These are phyloP conservation scores for Acleris laterana DNA, from an alignment of 2,888 invertebrate genomes.

Conservation along the genomic window DNA sequence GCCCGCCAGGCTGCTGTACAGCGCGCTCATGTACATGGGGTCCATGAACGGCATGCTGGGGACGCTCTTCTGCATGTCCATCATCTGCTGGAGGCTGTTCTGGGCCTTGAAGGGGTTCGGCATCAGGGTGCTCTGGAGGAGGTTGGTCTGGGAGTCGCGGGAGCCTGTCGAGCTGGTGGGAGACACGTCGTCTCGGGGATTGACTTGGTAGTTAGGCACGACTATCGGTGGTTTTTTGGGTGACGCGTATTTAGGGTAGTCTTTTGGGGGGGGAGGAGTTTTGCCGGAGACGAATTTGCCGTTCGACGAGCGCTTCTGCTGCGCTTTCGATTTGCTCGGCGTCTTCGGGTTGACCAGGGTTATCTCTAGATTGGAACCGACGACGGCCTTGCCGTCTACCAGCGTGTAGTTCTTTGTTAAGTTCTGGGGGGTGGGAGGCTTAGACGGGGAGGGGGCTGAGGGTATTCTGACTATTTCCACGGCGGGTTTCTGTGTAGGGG, in stretches of 20 bases:
- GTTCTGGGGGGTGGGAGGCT: constrained; percentile 69
- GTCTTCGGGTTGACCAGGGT: constrained; percentile 86
- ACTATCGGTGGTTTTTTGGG: constrained; percentile 59
- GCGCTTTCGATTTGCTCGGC: constrained; percentile 58
- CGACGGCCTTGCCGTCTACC: constrained; percentile 69
- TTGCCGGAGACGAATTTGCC: constrained; percentile 83
- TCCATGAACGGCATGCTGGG: constrained; percentile 64
- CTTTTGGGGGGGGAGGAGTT: constrained; percentile 69
- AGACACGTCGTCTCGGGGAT: constrained; percentile 56
- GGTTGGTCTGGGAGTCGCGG: constrained; percentile 46
- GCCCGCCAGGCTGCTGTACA: constrained; percentile 68
- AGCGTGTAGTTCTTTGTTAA: constrained; percentile 74
- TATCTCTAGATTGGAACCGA: constrained; percentile 89
- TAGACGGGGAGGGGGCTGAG: constrained; percentile 65
- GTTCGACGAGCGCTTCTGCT: constrained; percentile 81
- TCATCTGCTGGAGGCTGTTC: constrained; percentile 49
- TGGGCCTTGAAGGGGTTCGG: constrained; percentile 48
- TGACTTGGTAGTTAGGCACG: constrained; percentile 70
- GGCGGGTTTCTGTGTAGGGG: constrained; percentile 57
- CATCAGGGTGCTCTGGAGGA: constrained; percentile 46
- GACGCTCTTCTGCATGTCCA: constrained; percentile 55
- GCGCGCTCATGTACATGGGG: constrained; percentile 69
- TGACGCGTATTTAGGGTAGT: constrained; percentile 52
- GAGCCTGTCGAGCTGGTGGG: constrained; percentile 62
- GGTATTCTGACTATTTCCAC: constrained; percentile 86